Evolutionary conservation across 2,113 vertebrate species (phyloP).

Genomic region (Pachycephala philippinensis): DNA sequence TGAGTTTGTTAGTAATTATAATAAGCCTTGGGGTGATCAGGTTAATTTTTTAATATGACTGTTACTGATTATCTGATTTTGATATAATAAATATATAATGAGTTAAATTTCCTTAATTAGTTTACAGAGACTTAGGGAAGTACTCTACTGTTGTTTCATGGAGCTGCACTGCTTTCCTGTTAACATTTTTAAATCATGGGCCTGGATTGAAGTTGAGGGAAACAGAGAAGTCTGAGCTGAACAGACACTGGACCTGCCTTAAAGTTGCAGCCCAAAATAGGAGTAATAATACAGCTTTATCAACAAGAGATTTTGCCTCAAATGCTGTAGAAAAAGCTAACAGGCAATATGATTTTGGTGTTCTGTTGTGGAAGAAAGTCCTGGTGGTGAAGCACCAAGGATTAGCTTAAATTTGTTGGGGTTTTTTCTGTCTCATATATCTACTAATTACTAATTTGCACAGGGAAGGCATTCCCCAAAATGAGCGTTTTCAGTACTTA

Average conservation of each 20-base stretch:
- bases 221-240: neutral
- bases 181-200: neutral
- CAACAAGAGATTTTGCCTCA: neutral
- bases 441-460: neutral
- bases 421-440: neutral
- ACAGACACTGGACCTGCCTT: neutral
- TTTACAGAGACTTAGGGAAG: neutral
- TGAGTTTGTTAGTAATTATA: neutral
- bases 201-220: neutral
- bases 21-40: neutral
- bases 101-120: neutral
- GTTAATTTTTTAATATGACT: neutral
- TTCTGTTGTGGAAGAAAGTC: neutral
- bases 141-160: neutral
- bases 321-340: neutral
- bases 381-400: neutral
- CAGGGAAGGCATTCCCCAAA: neutral
- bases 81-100: neutral
- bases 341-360: neutral
- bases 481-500: neutral
- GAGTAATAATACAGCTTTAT: neutral
- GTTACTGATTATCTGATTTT: neutral
- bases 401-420: neutral
- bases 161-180: neutral
- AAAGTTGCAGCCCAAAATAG: neutral